Conservation (phyloP, 2,113 vertebrate genomes). For the Dryoscopus gambensis region DNA sequence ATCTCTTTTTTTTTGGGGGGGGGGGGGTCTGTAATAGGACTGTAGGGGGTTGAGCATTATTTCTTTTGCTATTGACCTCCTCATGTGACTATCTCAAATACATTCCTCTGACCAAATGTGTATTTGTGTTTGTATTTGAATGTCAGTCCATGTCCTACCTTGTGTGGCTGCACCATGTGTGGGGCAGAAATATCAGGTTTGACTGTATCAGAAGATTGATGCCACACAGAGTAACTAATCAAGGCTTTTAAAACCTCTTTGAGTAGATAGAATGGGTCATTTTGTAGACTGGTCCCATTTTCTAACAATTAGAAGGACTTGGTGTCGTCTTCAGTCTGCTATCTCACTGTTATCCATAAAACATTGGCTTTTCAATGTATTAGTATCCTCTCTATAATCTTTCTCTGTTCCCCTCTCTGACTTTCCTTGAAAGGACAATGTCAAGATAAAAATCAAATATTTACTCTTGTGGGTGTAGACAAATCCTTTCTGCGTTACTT, state of each 20-base stretch:
- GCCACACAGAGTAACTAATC: background rate
- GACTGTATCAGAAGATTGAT: background rate
- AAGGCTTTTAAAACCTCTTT: background rate
- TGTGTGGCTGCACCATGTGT: background rate
- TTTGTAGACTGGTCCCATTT: background rate
- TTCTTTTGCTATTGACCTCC: background rate
- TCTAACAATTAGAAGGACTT: background rate
- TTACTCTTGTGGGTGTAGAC: background rate
- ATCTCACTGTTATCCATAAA: background rate
- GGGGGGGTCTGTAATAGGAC: background rate
- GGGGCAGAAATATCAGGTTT: background rate
- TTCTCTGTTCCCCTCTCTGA: background rate
- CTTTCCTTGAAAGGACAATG: slow-evolving; percentile 53
- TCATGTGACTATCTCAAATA: background rate
- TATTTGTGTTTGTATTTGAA: background rate
- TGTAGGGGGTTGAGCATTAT: background rate
- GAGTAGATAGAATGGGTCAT: background rate
- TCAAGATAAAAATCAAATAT: slow-evolving; percentile 64
- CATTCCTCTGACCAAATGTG: rapidly evolving
- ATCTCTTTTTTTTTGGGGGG: background rate
- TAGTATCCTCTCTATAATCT: background rate
- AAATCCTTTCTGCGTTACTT: slow-evolving; percentile 46
- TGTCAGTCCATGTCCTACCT: background rate
- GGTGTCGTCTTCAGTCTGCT: background rate
- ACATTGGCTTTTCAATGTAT: background rate